Evolutionary conservation across 2,888 invertebrate species (phyloP), one percentile per base, ranked within the genome.

Genomic region (Cistogaster globosa): DNA sequence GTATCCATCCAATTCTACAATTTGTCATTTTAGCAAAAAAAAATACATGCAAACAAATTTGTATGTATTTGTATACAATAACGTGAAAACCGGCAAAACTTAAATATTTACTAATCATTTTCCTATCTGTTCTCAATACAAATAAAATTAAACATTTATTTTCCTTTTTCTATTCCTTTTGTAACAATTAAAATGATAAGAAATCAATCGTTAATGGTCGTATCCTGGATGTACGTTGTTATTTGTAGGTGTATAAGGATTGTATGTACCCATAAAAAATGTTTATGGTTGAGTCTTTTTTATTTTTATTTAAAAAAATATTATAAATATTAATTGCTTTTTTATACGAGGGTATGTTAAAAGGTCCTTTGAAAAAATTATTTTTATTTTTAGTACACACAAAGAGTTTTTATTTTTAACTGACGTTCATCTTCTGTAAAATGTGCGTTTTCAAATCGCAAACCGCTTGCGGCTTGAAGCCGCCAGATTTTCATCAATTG

Each of bases 61-160:
- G 20, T 26, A n/a, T 36, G 14, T 58, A 14, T 16, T 58, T 51
- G 48, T n/a, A 68, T 48, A 36, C 36, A 76, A 45, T 16, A 12
- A 16, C 12, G 5, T 51, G 45, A 48, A 79, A 67, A 80, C 79
- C 79, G 72, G 72, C 42, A 67, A 67, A 60, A 72, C 18, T 26
- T 1, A 69, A 77, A n/a, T 42, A 18, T 55, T 9, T 63, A 53
- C 20, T 8, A 58, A 38, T 68, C 2, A 36, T 42, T 57, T 76
- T 36, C 22, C 53, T 53, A 62, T 38, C 48, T 26, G 1, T 57
- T 20, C 5, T 42, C 42, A 62, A 9, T 9, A 22, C 14, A n/a
- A 16, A 42, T 42, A 42, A 20, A 16, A 16, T 57, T 16, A 57
- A 57, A 1, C 6, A 18, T n/a, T n/a, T n/a, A 8, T 18, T 53